These are phyloP conservation scores for Porites divaricata DNA, from an alignment of 92 coral and sea anemone species.

Conservation along the genomic window DNA sequence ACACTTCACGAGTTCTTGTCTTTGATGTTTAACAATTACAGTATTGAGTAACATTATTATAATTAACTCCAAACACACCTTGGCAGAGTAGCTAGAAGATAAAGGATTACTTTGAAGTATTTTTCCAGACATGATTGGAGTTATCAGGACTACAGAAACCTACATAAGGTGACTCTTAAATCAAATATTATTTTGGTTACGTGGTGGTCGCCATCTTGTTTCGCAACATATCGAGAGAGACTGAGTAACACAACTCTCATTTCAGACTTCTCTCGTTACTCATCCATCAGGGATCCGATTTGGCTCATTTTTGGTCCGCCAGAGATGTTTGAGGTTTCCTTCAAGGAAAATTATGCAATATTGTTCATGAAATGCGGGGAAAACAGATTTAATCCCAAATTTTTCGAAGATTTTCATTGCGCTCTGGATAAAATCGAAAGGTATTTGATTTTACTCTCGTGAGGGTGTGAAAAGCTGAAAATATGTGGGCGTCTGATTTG, in stretches of 20 bases:
- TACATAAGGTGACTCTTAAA: background rate
- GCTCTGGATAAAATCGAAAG: slow-evolving; percentile 76
- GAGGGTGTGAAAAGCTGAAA: too few species aligned
- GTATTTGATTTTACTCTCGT: slow-evolving; percentile 8
- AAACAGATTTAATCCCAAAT: slow-evolving; percentile 57
- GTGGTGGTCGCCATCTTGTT: slow-evolving; percentile 31
- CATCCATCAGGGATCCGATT: slow-evolving; percentile 11
- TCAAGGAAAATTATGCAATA: slow-evolving; percentile 65
- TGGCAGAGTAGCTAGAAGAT: slow-evolving; percentile 50
- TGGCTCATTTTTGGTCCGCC: too few species aligned
- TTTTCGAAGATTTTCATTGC: slow-evolving; percentile 46
- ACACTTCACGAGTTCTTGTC: too few species aligned
- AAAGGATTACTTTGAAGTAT: slow-evolving; percentile 9
- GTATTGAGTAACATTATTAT: background rate
- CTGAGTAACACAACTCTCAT: background rate
- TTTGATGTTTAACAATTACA: background rate
- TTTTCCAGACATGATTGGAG: slow-evolving; percentile 43
- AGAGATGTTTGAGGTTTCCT: slow-evolving; percentile 34
- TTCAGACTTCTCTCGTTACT: background rate
- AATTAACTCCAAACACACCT: slow-evolving; percentile 23
- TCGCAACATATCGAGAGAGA: slow-evolving; percentile 3
- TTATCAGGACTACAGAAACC: background rate
- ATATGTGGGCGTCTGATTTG: too few species aligned
- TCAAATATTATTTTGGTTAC: too few species aligned
- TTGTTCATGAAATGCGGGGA: slow-evolving; percentile 75